Base-by-base conservation (phyloP, 2,888 invertebrate species). In the Shargacucullia verbasci region DNA sequence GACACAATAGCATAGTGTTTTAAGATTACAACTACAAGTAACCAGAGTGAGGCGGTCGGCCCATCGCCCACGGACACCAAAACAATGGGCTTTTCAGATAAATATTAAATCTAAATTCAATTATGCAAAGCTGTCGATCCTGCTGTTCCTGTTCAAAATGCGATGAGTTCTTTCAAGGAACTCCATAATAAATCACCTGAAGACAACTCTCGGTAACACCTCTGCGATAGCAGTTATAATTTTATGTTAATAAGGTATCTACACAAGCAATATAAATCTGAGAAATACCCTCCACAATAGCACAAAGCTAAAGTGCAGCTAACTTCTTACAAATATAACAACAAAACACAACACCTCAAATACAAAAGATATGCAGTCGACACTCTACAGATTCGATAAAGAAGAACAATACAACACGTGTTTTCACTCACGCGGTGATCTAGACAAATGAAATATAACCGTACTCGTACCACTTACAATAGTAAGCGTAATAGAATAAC, bases 381-480 rank as follows among this genome's bases (percentile, higher is more conserved):
- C 33, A 34, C 15, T 38, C 37, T 46, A 12, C 31, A 48, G 33
- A 29, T 14, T 29, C n/a, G 33, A 44, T 46, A 45, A 34, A 11
- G 25, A 38, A 13, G 44, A 49, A 63, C 63, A 68, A 53, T 53
- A 34, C 13, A 20, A 56, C 27, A 68, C 63, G 58, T 49, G 58
- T 68, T 68, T 52, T 52, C 68, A 62, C 58, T 46, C 41, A 34
- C 50, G 45, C 46, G 9, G 15, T 12, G 39, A 49, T 35, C 46
- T 37, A 47, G 35, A 58, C 58, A 63, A 68, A 62, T 58, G 57
- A 62, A 69, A 47, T 63, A 47, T n/a, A 39, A 38, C 31, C 31
- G 20, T 35, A 40, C 37, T 48, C 7, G 11, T 29, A 6, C 4
- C 13, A 38, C 45, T 11, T 38, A 61, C 61, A 62, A 68, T 49